Evolutionary conservation across 53 echinoderm and acorn worm species (phyloP).

Genomic region (Temnopleurus reevesii): DNA sequence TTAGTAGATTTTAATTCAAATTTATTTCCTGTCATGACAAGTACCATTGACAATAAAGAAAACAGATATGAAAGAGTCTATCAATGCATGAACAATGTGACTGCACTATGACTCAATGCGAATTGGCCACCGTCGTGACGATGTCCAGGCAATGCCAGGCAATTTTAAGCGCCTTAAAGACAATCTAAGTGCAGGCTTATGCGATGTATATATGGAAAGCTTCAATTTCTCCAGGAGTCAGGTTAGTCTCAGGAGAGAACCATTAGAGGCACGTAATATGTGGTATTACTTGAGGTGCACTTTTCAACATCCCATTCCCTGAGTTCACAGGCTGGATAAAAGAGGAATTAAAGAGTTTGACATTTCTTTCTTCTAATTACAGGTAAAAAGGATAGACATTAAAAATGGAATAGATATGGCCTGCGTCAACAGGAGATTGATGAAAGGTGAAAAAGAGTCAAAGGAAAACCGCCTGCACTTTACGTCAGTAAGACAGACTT

Average conservation of each 20-base stretch:
- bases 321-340: background rate
- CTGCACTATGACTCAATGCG: background rate
- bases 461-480: background rate
- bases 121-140: background rate
- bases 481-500: no score
- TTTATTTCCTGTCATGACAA: no score
- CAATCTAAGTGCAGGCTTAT: constrained; percentile 46
- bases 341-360: background rate
- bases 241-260: background rate
- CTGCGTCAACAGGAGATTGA: background rate
- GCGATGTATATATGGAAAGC: constrained; percentile 52
- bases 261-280: constrained; percentile 1
- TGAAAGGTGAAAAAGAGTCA: background rate
- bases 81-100: no score
- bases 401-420: background rate
- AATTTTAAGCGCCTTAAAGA: constrained; percentile 44
- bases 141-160: constrained; percentile 34
- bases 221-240: constrained; percentile 3
- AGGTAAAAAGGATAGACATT: background rate
- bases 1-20: no score
- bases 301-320: background rate
- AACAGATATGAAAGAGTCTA: no score
- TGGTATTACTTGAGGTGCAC: constrained; percentile 7
- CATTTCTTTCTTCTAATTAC: background rate
- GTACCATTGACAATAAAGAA: no score